Percentiles rank a stretch among this genome's conserved stretches.
Evolutionary conservation across 2,113 vertebrate genomes (phyloP).

Genomic region (Dicrurus megarhynchus): DNA sequence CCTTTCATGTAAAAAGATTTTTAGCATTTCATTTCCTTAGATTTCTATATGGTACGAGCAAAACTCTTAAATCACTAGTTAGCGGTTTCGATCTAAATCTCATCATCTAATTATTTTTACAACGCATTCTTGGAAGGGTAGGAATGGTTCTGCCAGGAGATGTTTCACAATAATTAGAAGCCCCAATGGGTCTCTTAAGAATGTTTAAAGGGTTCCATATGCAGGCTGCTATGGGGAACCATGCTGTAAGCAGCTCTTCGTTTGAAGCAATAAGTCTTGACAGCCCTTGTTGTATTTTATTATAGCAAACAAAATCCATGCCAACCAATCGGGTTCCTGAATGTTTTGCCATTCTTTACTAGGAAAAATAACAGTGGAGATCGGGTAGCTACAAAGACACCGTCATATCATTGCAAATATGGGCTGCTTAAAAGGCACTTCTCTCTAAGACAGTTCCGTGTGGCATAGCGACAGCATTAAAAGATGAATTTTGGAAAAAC

Average conservation of each 20-base stretch:
- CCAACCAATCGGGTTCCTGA: conserved; percentile 66
- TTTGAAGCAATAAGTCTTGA: conserved; percentile 74
- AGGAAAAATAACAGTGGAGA: conserved; percentile 33
- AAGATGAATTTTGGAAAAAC: not conserved
- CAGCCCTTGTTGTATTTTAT: conserved; percentile 76
- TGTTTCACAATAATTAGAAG: conserved; percentile 83
- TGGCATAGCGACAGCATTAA: not conserved
- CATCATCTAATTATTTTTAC: conserved; percentile 84
- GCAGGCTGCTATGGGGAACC: conserved; percentile 68
- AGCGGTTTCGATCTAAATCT: conserved; percentile 80
- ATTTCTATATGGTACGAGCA: conserved; percentile 39
- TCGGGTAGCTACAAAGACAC: not conserved
- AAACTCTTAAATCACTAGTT: conserved; percentile 74
- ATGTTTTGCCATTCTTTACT: conserved; percentile 38
- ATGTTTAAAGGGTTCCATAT: conserved; percentile 82
- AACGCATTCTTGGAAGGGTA: conserved; percentile 77
- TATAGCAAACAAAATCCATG: conserved; percentile 74
- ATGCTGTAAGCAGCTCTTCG: conserved; percentile 67
- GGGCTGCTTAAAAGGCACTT: not conserved
- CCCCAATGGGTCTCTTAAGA: conserved; percentile 79
- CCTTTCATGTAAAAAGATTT: conserved; percentile 70
- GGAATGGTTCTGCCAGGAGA: conserved; percentile 76
- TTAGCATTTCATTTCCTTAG: conserved; percentile 72
- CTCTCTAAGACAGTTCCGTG: not conserved
- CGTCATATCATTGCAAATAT: not conserved